These are phyloP conservation scores for Drosophila mimetica DNA, from an alignment of 2,888 invertebrate species.

Conservation along the genomic window DNA sequence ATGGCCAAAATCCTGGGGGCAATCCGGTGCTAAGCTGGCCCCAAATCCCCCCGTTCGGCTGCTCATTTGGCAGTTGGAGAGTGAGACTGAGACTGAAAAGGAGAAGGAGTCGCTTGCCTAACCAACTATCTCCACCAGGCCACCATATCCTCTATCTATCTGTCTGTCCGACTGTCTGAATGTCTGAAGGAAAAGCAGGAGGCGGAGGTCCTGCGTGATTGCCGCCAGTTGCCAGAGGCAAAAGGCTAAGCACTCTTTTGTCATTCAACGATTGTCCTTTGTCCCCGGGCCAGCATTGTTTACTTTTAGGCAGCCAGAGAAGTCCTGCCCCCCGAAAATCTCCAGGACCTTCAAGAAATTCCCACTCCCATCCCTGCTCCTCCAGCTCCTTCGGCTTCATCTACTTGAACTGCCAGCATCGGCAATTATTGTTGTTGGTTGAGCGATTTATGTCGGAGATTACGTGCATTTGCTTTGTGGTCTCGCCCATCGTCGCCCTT, in stretches of 20 bases:
- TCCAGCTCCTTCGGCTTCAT: background rate
- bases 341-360: constrained; percentile 12
- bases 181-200: constrained; percentile 17
- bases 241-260: constrained; percentile 77
- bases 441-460: constrained; percentile 67
- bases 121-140: constrained; percentile 40
- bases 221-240: constrained; percentile 79
- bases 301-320: constrained; percentile 43
- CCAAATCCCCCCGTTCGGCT: constrained; percentile 34
- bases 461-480: constrained; percentile 50
- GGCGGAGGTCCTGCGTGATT: constrained; percentile 66
- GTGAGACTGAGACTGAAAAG: background rate
- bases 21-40: constrained; percentile 67
- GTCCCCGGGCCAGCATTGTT: constrained; percentile 62
- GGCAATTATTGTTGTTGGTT: constrained; percentile 67
- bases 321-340: background rate
- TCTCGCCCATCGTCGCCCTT: constrained; percentile 33
- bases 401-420: constrained; percentile 21
- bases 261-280: constrained; percentile 79
- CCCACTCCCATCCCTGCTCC: background rate
- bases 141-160: constrained; percentile 35
- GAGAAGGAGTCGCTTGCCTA: constrained; percentile 19
- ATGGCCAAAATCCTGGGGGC: constrained; percentile 43
- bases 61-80: constrained; percentile 37
- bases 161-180: constrained; percentile 18